Percentiles rank a stretch among this genome's conserved stretches.
Evolutionary conservation across 2,113 vertebrate genomes (phyloP).

Genomic region (Xenus cinereus): DNA sequence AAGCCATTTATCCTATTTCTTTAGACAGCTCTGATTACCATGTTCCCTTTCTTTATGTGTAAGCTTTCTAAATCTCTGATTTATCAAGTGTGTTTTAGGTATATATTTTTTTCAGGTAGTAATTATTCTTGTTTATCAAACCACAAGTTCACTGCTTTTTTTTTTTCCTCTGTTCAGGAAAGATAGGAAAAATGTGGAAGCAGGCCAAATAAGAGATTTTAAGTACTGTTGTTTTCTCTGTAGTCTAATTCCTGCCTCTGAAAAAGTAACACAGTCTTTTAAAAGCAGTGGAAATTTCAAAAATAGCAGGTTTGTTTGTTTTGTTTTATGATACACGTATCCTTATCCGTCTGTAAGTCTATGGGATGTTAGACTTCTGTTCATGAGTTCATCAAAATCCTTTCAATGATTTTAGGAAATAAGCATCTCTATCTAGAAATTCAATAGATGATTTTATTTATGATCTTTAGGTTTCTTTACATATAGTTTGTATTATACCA

Average conservation of each 20-base stretch:
- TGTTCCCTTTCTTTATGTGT: neutral
- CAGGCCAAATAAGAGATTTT: neutral
- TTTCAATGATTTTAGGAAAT: neutral
- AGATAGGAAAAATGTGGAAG: neutral
- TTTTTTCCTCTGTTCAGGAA: neutral
- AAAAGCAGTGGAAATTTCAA: neutral
- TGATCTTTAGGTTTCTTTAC: neutral
- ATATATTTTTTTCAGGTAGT: neutral
- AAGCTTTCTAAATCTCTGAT: neutral
- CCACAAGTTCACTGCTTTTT: neutral
- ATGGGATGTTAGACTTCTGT: neutral
- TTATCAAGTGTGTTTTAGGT: neutral
- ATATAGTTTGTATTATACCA: neutral
- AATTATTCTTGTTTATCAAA: conserved; percentile 9
- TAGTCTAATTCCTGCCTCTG: neutral
- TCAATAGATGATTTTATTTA: accelerated
- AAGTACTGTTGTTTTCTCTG: neutral
- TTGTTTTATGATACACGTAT: neutral
- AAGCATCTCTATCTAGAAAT: neutral
- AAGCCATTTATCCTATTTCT: neutral
- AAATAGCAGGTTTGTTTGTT: neutral
- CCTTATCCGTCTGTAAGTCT: neutral
- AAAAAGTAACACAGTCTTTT: neutral
- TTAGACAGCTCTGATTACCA: neutral
- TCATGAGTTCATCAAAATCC: neutral